Percentiles rank a stretch among this genome's conserved stretches.
Conservation (phyloP, 2,113 vertebrate genomes). For the Hippopotamus amphibius region DNA sequence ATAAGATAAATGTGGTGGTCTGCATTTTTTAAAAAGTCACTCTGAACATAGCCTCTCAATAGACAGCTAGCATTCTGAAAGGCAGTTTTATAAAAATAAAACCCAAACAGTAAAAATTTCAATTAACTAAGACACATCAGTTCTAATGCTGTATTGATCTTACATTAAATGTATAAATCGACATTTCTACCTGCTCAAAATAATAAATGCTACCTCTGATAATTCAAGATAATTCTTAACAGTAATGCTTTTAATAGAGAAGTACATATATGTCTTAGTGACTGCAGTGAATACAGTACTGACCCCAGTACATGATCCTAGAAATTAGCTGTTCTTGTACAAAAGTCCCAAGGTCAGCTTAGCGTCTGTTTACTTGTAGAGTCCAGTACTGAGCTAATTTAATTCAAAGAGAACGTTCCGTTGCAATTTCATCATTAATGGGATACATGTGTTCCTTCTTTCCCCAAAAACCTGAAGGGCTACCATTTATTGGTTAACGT, state of each 20-base stretch:
- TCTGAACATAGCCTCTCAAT: constrained; percentile 34
- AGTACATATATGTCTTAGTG: not conserved
- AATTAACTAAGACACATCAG: constrained; percentile 1
- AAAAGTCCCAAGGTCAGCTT: constrained; percentile 11
- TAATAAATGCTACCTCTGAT: not conserved
- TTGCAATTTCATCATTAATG: constrained; percentile 33
- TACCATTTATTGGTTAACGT: not conserved
- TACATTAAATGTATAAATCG: not conserved
- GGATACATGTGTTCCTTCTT: constrained; percentile 23
- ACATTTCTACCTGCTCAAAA: constrained; percentile 20
- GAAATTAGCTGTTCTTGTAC: not conserved
- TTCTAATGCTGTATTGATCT: not conserved
- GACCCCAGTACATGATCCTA: not conserved
- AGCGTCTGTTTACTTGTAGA: not conserved
- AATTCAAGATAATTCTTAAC: not conserved
- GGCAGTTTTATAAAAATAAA: constrained; percentile 26
- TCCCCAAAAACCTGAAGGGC: not conserved
- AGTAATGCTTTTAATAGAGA: constrained; percentile 50
- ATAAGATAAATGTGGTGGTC: constrained; percentile 1
- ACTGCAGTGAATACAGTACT: not conserved
- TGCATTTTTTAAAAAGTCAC: constrained; percentile 5
- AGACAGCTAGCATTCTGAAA: constrained; percentile 43
- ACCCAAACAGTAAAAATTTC: constrained; percentile 32
- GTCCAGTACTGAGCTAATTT: not conserved
- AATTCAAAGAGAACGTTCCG: constrained; percentile 6